phyloP scores from a whole-genome alignment of 2,888 invertebrate species.

The Pecten maximus region DNA sequence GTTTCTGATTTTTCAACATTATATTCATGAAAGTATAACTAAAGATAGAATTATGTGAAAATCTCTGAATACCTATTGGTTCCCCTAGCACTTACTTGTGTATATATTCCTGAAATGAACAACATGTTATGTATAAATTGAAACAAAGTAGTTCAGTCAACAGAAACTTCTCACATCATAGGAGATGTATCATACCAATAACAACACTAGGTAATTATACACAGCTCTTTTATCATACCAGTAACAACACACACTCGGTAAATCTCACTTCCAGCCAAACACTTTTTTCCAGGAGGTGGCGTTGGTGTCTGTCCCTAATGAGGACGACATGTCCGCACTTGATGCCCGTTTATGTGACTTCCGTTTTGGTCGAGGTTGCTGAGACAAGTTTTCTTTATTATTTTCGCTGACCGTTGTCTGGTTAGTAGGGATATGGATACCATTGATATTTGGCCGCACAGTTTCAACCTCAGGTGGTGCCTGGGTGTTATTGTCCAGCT shows the following conservation, averaged over 20 bases:
- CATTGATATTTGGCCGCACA: neutral
- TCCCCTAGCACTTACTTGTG: neutral
- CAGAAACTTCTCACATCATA: neutral
- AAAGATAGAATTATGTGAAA: neutral
- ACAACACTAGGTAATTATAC: neutral
- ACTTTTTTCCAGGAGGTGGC: neutral
- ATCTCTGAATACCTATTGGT: neutral
- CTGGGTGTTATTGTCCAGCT: neutral
- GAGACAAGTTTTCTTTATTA: neutral
- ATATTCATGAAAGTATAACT: neutral
- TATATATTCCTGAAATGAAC: neutral
- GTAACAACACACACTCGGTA: neutral
- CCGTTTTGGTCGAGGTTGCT: constrained; percentile 19
- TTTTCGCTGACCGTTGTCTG: neutral
- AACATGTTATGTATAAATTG: neutral
- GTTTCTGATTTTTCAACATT: neutral
- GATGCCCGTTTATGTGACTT: constrained; percentile 42
- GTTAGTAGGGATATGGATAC: neutral
- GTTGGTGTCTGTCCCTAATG: neutral
- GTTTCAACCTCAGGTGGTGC: neutral
- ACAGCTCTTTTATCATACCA: neutral
- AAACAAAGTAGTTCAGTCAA: neutral
- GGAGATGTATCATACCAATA: neutral
- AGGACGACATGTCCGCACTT: constrained; percentile 43
- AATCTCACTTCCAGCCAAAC: neutral